Evolutionary conservation across 2,113 vertebrate genomes (phyloP).

Genomic region (Sitta europaea): DNA sequence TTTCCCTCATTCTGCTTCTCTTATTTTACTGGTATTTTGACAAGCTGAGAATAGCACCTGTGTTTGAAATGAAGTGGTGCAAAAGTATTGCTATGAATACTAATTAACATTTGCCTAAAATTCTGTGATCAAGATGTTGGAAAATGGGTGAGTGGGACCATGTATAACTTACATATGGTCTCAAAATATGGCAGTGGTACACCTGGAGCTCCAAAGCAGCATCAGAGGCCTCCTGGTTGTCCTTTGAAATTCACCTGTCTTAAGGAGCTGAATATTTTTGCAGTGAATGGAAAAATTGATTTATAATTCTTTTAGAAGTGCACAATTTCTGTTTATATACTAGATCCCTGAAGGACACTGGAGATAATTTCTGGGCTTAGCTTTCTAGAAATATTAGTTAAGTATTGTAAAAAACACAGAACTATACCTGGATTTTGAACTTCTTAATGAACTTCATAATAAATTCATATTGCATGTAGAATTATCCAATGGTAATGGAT

Average conservation of each 20-base stretch:
- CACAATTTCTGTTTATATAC: neutral
- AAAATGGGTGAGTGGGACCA: neutral
- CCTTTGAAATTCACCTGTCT: neutral
- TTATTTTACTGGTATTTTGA: neutral
- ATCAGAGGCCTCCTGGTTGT: neutral
- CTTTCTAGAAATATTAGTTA: neutral
- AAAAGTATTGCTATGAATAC: neutral
- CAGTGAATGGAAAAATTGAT: neutral
- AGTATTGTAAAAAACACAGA: neutral
- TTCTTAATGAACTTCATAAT: neutral
- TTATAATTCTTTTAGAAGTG: neutral
- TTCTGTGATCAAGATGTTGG: neutral
- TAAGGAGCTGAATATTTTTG: neutral
- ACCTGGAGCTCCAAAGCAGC: neutral
- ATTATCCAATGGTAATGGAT: neutral
- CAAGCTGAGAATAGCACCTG: neutral
- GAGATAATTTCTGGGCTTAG: neutral
- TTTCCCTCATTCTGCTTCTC: neutral
- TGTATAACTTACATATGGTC: neutral
- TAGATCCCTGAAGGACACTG: neutral
- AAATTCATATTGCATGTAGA: neutral
- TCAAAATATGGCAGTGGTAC: neutral
- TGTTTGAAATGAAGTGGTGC: neutral
- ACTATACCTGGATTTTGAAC: neutral
- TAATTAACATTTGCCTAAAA: neutral